Base-by-base conservation (phyloP, 2,888 invertebrate genomes). In the Trachelus troglodyta region DNA sequence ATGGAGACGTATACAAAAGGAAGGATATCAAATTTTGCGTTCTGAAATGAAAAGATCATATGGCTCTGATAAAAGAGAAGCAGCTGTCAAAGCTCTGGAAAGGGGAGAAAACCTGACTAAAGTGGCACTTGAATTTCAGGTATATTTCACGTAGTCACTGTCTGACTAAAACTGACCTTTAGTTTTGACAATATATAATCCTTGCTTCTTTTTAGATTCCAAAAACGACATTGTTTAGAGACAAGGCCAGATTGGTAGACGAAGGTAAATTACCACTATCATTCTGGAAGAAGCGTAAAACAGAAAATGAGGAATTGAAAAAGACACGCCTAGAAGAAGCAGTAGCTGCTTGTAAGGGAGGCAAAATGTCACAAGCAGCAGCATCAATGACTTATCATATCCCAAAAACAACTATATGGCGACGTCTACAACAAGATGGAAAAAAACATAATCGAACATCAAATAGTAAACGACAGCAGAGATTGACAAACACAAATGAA, bases 391-490 rank as follows among this genome's bases (percentile, higher is more conserved):
- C 89, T 31, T 92, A 89, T 82, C 88, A 88, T 81, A 91, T 92
- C 80, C 92, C 92, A 30, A 92, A 92, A 85, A 92, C 92, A 3
- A 92, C 92, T 0, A 92, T 92, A 79, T 92, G 92, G 92, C 89
- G 92, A 79, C 86, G 89, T 69, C 84, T 92, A 33, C 92, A 92
- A 77, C 89, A 91, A 78, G 88, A 89, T 30, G 85, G 85, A 12
- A 86, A 84, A 69, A 87, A 84, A 74, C 77, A 77, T n/a, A 80
- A 75, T 56, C 74, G 56, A 3, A 85, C 69, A 77, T 74, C 30
- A 30, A 31, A 71, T 15, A 34, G 33, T 33, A 71, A 71, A 33
- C 71, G 33, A 31, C 71, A 71, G 71, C 71, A 71, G 15, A 71
- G 71, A 71, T 69, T 33, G 76, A 78, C 0, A 75, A 84, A 30